Evolutionary conservation across 2,888 invertebrate species (phyloP).

Genomic region (Agrotis puta): DNA sequence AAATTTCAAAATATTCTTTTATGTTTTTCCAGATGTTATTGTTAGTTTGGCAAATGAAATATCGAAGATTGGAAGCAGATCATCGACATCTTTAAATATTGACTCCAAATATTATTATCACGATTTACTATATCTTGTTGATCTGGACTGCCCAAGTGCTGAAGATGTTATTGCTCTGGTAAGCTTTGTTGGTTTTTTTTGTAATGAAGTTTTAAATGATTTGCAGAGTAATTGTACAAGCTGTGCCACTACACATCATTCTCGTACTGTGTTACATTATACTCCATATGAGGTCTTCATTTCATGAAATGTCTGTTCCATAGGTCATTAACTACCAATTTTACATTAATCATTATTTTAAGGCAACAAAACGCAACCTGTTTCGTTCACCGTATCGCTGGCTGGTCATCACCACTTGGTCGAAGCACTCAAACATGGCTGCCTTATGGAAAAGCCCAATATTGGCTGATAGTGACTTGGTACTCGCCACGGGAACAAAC

Average conservation of each 20-base stretch:
- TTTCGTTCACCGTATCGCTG: conserved; percentile 80
- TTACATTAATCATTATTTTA: background rate
- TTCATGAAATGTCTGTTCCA: background rate
- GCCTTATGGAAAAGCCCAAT: conserved; percentile 67
- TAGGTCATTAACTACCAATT: background rate
- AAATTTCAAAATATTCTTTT: background rate
- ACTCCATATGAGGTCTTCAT: background rate
- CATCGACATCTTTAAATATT: conserved; percentile 59
- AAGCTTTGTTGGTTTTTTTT: background rate
- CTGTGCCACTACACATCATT: too few relatives aligned
- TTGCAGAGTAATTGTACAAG: too few relatives aligned
- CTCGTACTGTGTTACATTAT: too few relatives aligned
- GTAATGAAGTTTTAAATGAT: too few relatives aligned
- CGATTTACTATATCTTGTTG: conserved; percentile 73
- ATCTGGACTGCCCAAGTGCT: conserved; percentile 75
- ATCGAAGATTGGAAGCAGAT: conserved; percentile 67
- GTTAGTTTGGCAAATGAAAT: conserved; percentile 70
- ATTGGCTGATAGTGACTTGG: conserved; percentile 78
- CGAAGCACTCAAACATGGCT: conserved; percentile 34
- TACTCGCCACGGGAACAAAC: conserved; percentile 71
- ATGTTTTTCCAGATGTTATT: conserved; percentile 64
- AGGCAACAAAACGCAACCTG: conserved; percentile 71
- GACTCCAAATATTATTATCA: conserved; percentile 70
- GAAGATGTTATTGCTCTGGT: conserved; percentile 71
- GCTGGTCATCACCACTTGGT: conserved; percentile 70